Conservation (phyloP, 1,140 invertebrate genomes). For the Trypoxylus dichotomus region DNA sequence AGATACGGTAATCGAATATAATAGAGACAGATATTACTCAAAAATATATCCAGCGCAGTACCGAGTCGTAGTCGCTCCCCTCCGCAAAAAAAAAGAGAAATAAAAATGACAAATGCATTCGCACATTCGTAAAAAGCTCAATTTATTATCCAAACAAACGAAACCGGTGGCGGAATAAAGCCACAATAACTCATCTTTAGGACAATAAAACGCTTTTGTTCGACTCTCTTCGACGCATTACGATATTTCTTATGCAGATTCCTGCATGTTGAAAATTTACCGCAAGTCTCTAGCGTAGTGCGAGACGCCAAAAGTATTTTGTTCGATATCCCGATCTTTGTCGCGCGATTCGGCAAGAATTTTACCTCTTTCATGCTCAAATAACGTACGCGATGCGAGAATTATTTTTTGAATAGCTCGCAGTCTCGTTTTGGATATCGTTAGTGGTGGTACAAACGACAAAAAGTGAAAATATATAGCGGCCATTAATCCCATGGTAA, state of each 20-base stretch:
- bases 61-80: not conserved
- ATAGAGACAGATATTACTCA: constrained; percentile 34
- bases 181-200: constrained; percentile 40
- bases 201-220: constrained; percentile 38
- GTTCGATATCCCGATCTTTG: constrained; percentile 29
- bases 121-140: constrained; percentile 39
- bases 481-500: constrained; percentile 30
- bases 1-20: constrained; percentile 13
- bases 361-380: not conserved
- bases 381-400: not conserved
- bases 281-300: not conserved
- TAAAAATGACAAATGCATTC: constrained; percentile 43
- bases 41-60: constrained; percentile 29
- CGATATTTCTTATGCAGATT: constrained; percentile 35
- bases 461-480: constrained; percentile 33
- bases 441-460: constrained; percentile 28
- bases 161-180: constrained; percentile 33
- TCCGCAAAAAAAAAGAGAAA: constrained; percentile 37
- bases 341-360: constrained; percentile 4
- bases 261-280: constrained; percentile 29
- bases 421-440: constrained; percentile 18
- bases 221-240: constrained; percentile 34
- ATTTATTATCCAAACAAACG: constrained; percentile 44
- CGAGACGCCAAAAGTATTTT: constrained; percentile 28
- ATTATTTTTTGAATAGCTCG: constrained; percentile 14